Evolutionary conservation across 2,113 vertebrate species (phyloP).

Genomic region (Camelus dromedarius): DNA sequence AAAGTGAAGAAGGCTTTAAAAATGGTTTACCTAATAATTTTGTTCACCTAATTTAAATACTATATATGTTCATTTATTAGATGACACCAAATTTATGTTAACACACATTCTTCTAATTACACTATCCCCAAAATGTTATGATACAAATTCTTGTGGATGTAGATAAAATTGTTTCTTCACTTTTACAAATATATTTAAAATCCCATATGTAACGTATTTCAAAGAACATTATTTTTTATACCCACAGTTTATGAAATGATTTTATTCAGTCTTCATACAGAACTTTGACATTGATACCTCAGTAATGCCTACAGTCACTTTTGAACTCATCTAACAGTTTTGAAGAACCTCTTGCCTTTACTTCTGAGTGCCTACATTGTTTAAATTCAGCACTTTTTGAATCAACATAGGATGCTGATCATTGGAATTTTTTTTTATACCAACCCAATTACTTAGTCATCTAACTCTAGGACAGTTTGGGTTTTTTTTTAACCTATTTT

Average conservation of each 20-base stretch:
- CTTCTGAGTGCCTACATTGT: neutral
- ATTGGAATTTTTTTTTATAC: neutral
- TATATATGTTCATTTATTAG: neutral
- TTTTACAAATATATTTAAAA: slow-evolving; percentile 26
- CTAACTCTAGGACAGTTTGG: neutral
- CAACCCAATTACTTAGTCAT: neutral
- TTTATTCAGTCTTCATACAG: neutral
- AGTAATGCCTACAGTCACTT: neutral
- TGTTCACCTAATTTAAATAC: neutral
- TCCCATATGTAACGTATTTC: neutral
- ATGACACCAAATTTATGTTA: neutral
- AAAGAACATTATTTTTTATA: neutral
- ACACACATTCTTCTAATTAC: neutral
- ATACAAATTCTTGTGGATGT: neutral
- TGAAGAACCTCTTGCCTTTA: neutral
- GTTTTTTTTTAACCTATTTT: slow-evolving; percentile 3
- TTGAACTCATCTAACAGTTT: neutral
- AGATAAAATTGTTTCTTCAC: neutral
- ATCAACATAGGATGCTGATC: neutral
- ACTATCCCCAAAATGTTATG: neutral
- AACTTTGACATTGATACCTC: neutral
- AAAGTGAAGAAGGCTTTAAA: neutral
- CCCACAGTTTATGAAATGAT: neutral
- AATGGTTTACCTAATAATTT: neutral
- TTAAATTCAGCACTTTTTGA: neutral